Conservation (phyloP, 2,113 vertebrate genomes). For the Galeopterus variegatus region DNA sequence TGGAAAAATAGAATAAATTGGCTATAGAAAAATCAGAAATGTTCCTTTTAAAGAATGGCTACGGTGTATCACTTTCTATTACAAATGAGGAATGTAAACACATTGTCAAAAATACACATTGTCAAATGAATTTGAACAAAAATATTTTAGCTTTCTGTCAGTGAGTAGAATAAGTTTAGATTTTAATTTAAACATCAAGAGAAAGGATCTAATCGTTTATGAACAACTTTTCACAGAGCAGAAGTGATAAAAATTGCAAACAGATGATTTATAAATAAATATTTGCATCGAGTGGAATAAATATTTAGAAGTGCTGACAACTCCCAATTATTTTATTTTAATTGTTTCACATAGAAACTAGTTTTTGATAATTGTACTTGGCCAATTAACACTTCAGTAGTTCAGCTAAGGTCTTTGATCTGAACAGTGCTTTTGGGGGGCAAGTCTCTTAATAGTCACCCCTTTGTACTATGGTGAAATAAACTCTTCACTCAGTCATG, state of each 20-base stretch:
- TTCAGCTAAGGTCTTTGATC: conserved; percentile 71
- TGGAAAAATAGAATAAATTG: conserved; percentile 76
- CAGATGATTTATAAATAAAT: conserved; percentile 85
- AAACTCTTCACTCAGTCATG: conserved; percentile 56
- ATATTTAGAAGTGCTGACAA: conserved; percentile 81
- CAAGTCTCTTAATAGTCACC: conserved; percentile 34
- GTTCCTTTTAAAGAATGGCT: conserved; percentile 75
- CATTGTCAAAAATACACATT: conserved; percentile 79
- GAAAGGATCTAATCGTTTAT: conserved; percentile 59
- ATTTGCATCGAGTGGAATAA: conserved; percentile 80
- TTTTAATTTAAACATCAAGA: conserved; percentile 75
- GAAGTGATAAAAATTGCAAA: conserved; percentile 83
- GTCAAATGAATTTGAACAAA: conserved; percentile 78
- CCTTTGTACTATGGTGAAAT: conserved; percentile 68
- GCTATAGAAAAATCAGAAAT: conserved; percentile 65
- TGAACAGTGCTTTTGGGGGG: neutral
- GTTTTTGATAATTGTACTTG: conserved; percentile 71
- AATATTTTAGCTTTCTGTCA: conserved; percentile 80
- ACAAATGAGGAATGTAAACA: conserved; percentile 81
- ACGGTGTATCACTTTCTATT: conserved; percentile 76
- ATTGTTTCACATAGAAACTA: conserved; percentile 73
- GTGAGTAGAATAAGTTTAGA: conserved; percentile 76
- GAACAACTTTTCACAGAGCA: conserved; percentile 59
- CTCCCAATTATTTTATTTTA: conserved; percentile 82
- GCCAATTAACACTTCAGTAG: conserved; percentile 77